Conservation (phyloP, 2,113 vertebrate species). For the Gallinago undulata region DNA sequence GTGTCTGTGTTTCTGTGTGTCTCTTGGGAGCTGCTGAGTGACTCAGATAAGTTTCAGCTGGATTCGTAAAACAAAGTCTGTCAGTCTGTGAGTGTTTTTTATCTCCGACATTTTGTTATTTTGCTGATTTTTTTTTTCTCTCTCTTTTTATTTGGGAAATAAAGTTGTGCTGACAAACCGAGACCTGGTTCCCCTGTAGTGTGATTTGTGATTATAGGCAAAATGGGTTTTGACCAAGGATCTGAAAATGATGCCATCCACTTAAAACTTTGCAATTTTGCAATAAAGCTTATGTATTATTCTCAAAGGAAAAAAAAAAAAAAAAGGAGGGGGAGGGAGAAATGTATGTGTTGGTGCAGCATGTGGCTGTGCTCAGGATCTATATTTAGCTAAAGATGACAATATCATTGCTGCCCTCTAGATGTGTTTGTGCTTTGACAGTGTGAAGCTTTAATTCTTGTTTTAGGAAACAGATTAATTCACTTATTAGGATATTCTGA, state of each 20-base stretch:
- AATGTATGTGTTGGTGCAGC: neutral
- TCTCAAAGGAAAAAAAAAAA: neutral
- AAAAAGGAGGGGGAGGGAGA: neutral
- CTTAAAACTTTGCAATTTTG: neutral
- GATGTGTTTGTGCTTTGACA: constrained; percentile 46
- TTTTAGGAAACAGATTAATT: constrained; percentile 41
- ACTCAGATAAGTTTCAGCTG: constrained; percentile 50
- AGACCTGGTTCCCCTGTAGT: neutral
- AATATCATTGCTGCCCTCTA: constrained; percentile 58
- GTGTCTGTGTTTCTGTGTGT: neutral
- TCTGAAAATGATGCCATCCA: neutral
- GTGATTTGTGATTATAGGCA: neutral
- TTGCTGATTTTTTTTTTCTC: neutral
- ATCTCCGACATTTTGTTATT: neutral
- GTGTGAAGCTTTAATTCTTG: constrained; percentile 17
- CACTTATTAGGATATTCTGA: constrained; percentile 19
- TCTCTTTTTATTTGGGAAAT: neutral
- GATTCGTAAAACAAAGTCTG: neutral
- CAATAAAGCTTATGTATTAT: neutral
- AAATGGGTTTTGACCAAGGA: neutral
- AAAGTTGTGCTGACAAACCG: neutral
- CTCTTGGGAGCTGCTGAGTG: constrained; percentile 29
- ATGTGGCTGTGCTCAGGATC: constrained; percentile 6
- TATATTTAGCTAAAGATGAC: constrained; percentile 52
- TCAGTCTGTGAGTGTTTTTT: neutral